These are phyloP conservation scores for Torymus aiolomorphi DNA, from an alignment of 2,888 invertebrate species.

Conservation along the genomic window DNA sequence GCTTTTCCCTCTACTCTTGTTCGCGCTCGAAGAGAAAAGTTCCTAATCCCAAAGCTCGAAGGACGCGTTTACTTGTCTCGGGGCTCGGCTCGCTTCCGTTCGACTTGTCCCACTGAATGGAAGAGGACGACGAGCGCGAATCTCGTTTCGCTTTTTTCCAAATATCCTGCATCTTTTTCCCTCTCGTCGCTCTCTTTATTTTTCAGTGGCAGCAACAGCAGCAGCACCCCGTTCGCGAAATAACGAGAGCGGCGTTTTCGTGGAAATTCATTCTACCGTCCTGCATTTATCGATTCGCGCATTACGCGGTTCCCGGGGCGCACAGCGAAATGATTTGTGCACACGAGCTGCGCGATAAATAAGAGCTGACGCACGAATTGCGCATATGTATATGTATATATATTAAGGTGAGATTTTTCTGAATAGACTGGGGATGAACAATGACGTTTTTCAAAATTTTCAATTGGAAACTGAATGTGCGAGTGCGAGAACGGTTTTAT, in stretches of 20 bases:
- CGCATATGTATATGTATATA: too few species aligned
- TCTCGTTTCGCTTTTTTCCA: conserved; percentile 27
- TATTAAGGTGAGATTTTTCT: too few species aligned
- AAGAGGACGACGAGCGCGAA: neutral
- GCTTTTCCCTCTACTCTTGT: too few species aligned
- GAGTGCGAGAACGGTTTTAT: too few species aligned
- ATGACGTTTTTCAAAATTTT: too few species aligned
- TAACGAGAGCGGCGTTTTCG: too few species aligned
- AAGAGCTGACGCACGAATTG: too few species aligned
- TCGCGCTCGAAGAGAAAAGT: conserved; percentile 6
- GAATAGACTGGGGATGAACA: too few species aligned
- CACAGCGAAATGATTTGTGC: too few species aligned
- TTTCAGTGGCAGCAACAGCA: neutral
- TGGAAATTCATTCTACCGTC: too few species aligned
- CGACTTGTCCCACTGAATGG: conserved; percentile 18
- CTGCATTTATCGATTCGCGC: conserved; percentile 10
- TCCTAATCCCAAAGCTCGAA: conserved; percentile 15
- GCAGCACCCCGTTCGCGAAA: too few species aligned
- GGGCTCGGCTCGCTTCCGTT: conserved; percentile 9
- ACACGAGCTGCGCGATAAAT: neutral
- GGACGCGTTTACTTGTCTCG: conserved; percentile 43
- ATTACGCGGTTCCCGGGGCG: neutral
- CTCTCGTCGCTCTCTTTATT: neutral
- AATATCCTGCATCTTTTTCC: neutral
- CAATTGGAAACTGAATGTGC: too few species aligned